Base-by-base conservation (phyloP, 2,797 vertebrate species). In the Chlorospingus semifuscus region DNA sequence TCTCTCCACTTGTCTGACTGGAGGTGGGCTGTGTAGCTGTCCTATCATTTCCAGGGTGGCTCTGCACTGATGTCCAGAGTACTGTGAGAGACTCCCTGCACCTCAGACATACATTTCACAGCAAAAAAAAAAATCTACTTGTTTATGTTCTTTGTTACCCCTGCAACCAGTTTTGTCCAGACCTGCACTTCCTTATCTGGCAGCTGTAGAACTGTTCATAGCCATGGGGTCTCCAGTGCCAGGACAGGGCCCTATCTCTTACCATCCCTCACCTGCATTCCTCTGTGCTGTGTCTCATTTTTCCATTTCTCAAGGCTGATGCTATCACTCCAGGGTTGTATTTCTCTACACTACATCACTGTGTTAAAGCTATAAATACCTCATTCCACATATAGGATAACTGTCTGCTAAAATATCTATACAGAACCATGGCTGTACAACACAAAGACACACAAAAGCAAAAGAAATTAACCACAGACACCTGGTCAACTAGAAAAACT, bases 141-240 rank as follows among this genome's bases (percentile, higher is more conserved):
- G 26, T 79, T 91, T 84, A 32, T 69, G 65, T 30, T 55, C 9
- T 77, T 57, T 86, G 11, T 46, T 74, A 92, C 8, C 15, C 22
- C 12, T 59, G 17, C 22, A 66, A 47, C 3, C 0, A 2, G 9
- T 64, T 83, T 70, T 88, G 49, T 63, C 10, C 53, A 60, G 22
- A 18, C 63, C 41, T 60, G 56, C 3, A 3, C 24, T 86, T 88
- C 36, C 36, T 88, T 65, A 69, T 76, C 68, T 32, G 36, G 34
- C 42, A 42, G 63, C 32, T 0, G 0, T n/a, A 72, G 46, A 83
- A 70, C 11, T 26, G 34, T 49, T 87, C 16, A 53, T 2, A 90
- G 39, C 22, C 0, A 0, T 70, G 69, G 12, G 34, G 30, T 46
- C 39, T 66, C 29, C 11, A 3, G 20, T 13, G 20, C 17, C 42